A percentile compares a stretch with the other conserved stretches of the same genome.
These are phyloP conservation scores for Cyprinodon diabolis DNA, from an alignment of 2,797 vertebrate genomes.

Conservation along the genomic window DNA sequence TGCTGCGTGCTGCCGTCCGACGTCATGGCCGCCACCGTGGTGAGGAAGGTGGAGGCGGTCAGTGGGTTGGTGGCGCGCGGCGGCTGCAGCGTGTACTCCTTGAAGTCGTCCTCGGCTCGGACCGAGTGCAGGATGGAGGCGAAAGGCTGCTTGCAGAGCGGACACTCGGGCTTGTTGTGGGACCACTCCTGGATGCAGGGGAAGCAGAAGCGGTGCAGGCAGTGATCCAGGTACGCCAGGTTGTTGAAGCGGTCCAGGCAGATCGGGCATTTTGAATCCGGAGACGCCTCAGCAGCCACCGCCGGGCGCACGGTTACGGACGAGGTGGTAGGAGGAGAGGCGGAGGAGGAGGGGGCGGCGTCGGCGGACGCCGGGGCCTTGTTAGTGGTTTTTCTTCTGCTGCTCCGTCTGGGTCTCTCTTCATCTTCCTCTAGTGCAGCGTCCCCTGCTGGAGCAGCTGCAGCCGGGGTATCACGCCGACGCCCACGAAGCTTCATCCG, in stretches of 20 bases:
- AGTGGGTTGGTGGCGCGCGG: constrained; percentile 75
- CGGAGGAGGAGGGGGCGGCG: background rate
- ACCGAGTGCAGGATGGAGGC: constrained; percentile 90
- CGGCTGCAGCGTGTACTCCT: constrained; percentile 84
- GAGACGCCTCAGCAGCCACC: constrained; percentile 82
- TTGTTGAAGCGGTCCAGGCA: constrained; percentile 93
- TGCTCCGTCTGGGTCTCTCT: constrained; percentile 6
- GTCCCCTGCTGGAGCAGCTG: background rate
- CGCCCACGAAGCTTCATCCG: constrained; percentile 83
- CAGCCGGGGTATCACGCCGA: constrained; percentile 68
- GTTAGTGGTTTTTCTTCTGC: constrained; percentile 39
- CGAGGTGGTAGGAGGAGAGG: constrained; percentile 18
- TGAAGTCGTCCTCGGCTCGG: constrained; percentile 88
- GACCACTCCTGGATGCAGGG: constrained; percentile 93
- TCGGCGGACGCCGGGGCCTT: background rate
- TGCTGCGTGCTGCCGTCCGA: constrained; percentile 47
- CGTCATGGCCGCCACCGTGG: constrained; percentile 63
- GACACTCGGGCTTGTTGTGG: constrained; percentile 93
- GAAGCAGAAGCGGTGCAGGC: constrained; percentile 93
- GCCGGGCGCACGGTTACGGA: constrained; percentile 50
- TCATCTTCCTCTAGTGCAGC: constrained; percentile 9
- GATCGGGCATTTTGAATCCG: constrained; percentile 93
- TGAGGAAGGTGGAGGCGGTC: constrained; percentile 45
- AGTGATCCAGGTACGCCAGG: constrained; percentile 88
- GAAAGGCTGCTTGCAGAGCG: constrained; percentile 93